Evolutionary conservation across 2,888 invertebrate species (phyloP), one percentile per base, ranked within the genome.

Genomic region (Galeopsomyia nigrocyanea): DNA sequence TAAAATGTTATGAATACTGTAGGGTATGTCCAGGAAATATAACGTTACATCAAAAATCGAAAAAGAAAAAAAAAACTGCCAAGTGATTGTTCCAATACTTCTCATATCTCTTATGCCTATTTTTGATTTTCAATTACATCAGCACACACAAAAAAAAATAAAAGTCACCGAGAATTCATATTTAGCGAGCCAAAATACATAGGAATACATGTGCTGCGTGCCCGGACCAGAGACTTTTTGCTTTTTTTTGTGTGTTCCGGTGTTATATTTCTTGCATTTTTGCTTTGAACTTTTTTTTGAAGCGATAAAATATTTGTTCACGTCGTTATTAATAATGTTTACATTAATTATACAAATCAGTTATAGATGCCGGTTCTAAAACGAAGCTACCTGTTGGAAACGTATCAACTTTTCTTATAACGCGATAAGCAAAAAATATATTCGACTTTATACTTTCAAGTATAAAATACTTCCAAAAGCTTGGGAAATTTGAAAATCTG

Each of bases 111-210:
- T 68, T 75, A 75, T 66, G 31, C 51, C 71, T 75, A 71, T 69
- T 71, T 75, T 75, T 71, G 68, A 75, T 69, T 75, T 71, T 74
- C 56, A 62, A 49, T 55, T 68, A n/a, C n/a, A n/a, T n/a, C n/a
- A n/a, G n/a, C n/a, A n/a, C n/a, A n/a, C n/a, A n/a, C n/a, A n/a
- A n/a, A n/a, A n/a, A n/a, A n/a, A n/a, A n/a, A n/a, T n/a, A n/a
- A n/a, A n/a, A n/a, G n/a, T n/a, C n/a, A n/a, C n/a, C n/a, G n/a
- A n/a, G n/a, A n/a, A n/a, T n/a, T n/a, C n/a, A n/a, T n/a, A n/a
- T n/a, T n/a, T n/a, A n/a, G n/a, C n/a, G n/a, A n/a, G n/a, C n/a
- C n/a, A n/a, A n/a, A n/a, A n/a, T n/a, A n/a, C n/a, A n/a, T n/a
- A n/a, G n/a, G n/a, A n/a, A n/a, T n/a, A n/a, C n/a, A n/a, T n/a